Evolutionary conservation across 2,113 vertebrate genomes (phyloP).

Genomic region (Peromyscus maniculatus): DNA sequence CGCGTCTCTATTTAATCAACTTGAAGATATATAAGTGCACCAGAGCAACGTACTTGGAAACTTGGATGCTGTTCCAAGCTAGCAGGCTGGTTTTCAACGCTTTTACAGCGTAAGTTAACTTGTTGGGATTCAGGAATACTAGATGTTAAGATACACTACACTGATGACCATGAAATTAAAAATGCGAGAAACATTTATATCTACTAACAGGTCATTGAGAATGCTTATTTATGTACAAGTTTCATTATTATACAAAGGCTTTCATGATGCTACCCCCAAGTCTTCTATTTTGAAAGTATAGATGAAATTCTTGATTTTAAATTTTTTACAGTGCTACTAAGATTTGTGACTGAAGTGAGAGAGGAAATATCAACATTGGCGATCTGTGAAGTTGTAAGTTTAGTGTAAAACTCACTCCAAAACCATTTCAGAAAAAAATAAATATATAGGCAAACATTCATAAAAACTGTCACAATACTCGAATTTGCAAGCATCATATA

Average conservation of each 20-base stretch:
- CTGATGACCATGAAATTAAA: constrained; percentile 33
- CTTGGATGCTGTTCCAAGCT: constrained; percentile 34
- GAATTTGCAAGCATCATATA: constrained; percentile 65
- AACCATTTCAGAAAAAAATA: constrained; percentile 75
- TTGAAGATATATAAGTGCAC: constrained; percentile 14
- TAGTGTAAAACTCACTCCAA: constrained; percentile 71
- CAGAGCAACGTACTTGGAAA: constrained; percentile 22
- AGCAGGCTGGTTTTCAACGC: neutral
- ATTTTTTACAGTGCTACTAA: constrained; percentile 62
- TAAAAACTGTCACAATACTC: constrained; percentile 63
- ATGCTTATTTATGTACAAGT: constrained; percentile 69
- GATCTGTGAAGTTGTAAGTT: constrained; percentile 59
- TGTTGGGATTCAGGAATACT: neutral
- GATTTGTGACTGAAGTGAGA: constrained; percentile 54
- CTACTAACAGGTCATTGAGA: constrained; percentile 42
- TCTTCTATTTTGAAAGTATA: constrained; percentile 70
- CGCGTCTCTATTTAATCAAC: neutral
- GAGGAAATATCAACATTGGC: constrained; percentile 49
- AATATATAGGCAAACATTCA: constrained; percentile 71
- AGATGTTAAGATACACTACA: constrained; percentile 37
- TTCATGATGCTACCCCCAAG: constrained; percentile 64
- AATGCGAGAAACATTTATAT: constrained; percentile 55
- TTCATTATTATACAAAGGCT: constrained; percentile 70
- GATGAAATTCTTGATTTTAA: constrained; percentile 71
- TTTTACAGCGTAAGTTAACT: constrained; percentile 25